Percentiles rank a stretch among this genome's conserved stretches.
Conservation (phyloP, 2,113 vertebrate species). For the Paraplagusia blochii region DNA sequence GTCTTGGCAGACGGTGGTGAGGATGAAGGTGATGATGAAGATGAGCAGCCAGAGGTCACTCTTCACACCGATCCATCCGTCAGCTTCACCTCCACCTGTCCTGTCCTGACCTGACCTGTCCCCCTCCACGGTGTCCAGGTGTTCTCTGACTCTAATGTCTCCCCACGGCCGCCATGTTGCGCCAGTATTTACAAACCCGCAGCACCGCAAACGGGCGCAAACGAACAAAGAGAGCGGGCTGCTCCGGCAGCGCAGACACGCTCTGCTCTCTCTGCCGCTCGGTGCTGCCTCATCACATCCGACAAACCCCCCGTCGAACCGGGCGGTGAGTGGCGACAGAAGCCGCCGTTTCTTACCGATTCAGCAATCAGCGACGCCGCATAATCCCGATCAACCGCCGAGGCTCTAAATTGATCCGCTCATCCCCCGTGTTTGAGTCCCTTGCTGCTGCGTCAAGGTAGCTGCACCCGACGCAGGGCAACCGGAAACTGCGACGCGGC, state of each 20-base stretch:
- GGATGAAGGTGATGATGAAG: constrained; percentile 26
- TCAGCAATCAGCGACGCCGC: constrained; percentile 45
- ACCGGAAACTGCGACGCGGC: constrained; percentile 12
- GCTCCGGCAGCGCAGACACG: constrained; percentile 19
- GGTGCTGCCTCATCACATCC: constrained; percentile 5
- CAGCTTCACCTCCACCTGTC: neutral
- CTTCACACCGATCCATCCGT: neutral
- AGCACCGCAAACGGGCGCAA: constrained; percentile 62
- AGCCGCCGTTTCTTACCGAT: constrained; percentile 51
- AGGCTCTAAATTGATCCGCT: constrained; percentile 58
- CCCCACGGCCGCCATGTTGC: constrained; percentile 78
- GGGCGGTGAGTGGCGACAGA: neutral
- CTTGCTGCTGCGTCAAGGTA: constrained; percentile 42
- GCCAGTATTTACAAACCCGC: constrained; percentile 75
- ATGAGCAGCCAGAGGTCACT: constrained; percentile 41
- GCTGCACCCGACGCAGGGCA: constrained; percentile 10
- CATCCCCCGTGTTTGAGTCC: constrained; percentile 21
- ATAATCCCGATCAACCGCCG: constrained; percentile 60
- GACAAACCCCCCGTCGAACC: neutral
- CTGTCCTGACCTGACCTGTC: too few species aligned
- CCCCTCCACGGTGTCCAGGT: too few species aligned
- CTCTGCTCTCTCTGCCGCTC: constrained; percentile 18
- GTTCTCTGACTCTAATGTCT: constrained; percentile 11
- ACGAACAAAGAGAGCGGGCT: constrained; percentile 69
- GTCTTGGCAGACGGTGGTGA: neutral